Base-by-base conservation (phyloP, 37 sponge, comb jelly and placozoan species). In the Chondrosia reniformis region DNA sequence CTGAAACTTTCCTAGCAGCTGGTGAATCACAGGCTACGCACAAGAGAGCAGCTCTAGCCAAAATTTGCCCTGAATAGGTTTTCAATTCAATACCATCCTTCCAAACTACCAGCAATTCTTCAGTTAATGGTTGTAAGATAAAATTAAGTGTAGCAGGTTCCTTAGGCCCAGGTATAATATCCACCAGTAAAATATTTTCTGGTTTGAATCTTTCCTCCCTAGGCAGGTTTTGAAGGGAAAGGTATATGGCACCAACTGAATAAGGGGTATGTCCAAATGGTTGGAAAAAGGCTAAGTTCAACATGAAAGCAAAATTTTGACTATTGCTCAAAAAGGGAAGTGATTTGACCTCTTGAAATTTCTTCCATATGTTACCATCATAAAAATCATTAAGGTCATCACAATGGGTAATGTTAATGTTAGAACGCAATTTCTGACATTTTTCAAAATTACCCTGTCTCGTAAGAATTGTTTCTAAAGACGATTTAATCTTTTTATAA, bases 271-370 rank as follows among this genome's bases (percentile, higher is more conserved):
- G 76, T 38, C 27, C 36, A 67, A 58, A 88, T 44, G 81, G 76
- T 33, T 75, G 46, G 56, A 88, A 88, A 81, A 84, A 83, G 63
- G 83, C 89, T 36, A 88, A 33, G 32, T 88, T 88, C 33, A 88
- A 33, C 33, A 22, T 17, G 17, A 89, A 76, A 24, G 63, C 32
- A 33, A 88, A 44, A 79, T 76, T 79, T 40, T 43, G 22, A 36
- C 24, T 64, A 2, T 65, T 34, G 0, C 33, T 25, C 33, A 77
- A 40, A 49, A 41, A 81, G 32, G 64, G 72, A 22, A 5, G 24
- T 7, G 22, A 55, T 0, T 79, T 36, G 0, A 38, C 8, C 49
- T 19, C 30, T 19, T 34, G 30, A 67, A 76, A 62, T 19, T 82
- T 66, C 37, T 77, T 67, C 87, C 87, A 87, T 13, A 81, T 15